Base-by-base conservation (phyloP, 2,888 invertebrate species). In the Cyrtodaria siliqua region DNA sequence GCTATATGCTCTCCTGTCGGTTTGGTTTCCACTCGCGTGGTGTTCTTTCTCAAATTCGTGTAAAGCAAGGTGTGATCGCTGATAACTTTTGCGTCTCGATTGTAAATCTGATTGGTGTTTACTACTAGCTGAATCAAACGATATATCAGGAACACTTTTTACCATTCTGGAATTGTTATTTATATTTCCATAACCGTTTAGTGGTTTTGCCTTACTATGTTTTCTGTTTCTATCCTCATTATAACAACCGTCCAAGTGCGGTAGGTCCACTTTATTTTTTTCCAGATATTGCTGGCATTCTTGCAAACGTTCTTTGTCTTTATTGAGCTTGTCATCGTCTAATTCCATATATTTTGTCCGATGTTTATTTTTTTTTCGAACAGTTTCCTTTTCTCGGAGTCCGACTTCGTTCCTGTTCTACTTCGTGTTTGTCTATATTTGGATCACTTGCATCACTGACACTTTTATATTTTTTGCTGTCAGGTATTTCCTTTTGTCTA, bases 221-320 rank as follows among this genome's bases (percentile, higher is more conserved):
- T 29, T 20, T 1, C 16, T 24, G 6, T 33, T 33, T 33, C 33
- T 4, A 12, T 33, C 33, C 33, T 33, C 12, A 8, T 33, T 33
- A 33, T 33, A 8, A 33, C 33, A 12, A 33, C 6, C 26, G 0
- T 40, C n/a, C 20, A 18, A 20, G 6, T 53, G 8, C 8, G 52
- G 62, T 16, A 26, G 33, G 1, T 40, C 40, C 3, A 9, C 40
- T 6, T 26, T 47, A 23, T 42, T 49, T 12, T 61, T 49, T 12
- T 61, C 44, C 1, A 56, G 23, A 47, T 47, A 56, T 3, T 47
- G 38, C 44, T 62, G 47, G 18, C 56, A 69, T 6, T 20, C 14
- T 16, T 56, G n/a, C 12, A 69, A 18, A 4, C 8, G 44, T 8
- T 47, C 33, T 56, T 52, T 69, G 14, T 69, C 69, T 38, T 40